Evolutionary conservation across 2,797 vertebrate genomes (phyloP).

Genomic region (Graptemys geographica): DNA sequence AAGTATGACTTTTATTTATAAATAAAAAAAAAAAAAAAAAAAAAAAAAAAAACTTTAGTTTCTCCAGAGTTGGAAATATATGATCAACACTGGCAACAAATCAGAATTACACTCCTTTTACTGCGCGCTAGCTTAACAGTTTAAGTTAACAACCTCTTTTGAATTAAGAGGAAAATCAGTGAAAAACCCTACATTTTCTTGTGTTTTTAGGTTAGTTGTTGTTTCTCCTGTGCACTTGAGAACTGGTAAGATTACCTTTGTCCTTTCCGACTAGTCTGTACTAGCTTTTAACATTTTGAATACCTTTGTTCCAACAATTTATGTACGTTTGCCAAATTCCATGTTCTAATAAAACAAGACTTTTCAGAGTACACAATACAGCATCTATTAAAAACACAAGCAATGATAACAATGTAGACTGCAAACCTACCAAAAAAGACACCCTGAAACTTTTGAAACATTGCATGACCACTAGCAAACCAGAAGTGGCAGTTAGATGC

Average conservation of each 20-base stretch:
- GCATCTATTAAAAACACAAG: constrained; percentile 45
- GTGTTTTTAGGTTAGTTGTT: not conserved
- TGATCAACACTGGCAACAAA: not conserved
- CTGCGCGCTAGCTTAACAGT: not conserved
- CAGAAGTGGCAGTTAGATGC: constrained; percentile 2
- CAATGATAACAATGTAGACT: constrained; percentile 42
- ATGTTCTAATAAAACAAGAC: constrained; percentile 26
- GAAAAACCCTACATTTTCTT: not conserved
- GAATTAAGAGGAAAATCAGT: not conserved
- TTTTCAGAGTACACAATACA: constrained; percentile 50
- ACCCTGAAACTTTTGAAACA: constrained; percentile 35
- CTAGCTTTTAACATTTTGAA: not conserved
- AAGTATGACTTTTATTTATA: not conserved
- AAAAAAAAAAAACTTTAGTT: not conserved
- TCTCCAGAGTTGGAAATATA: not conserved
- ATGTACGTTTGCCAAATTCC: constrained; percentile 13
- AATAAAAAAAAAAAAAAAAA: too few relatives aligned
- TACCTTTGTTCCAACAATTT: constrained; percentile 26
- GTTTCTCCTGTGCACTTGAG: constrained; percentile 11
- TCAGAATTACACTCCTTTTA: not conserved
- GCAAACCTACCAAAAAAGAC: constrained; percentile 32
- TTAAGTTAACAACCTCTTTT: not conserved
- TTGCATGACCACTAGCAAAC: constrained; percentile 35
- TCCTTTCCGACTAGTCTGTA: not conserved
- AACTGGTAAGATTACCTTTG: not conserved